These are phyloP conservation scores for Astreopora myriophthalma DNA, from an alignment of 64 coral and sea anemone species.

Conservation along the genomic window DNA sequence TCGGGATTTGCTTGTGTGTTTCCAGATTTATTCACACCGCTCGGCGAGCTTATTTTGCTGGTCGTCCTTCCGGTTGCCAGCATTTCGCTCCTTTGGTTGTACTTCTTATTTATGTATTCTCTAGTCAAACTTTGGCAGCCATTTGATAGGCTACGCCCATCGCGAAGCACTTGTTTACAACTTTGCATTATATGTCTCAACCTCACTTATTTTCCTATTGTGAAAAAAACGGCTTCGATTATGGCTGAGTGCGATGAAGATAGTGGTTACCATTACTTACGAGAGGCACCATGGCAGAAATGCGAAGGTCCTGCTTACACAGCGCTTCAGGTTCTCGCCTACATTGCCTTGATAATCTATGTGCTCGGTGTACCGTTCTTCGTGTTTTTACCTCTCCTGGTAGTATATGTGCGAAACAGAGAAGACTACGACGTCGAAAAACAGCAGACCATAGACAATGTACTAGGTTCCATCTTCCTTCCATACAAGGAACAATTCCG, in stretches of 20 bases:
- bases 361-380: slow-evolving; percentile 58
- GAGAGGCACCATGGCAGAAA: slow-evolving; percentile 62
- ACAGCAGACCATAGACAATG: slow-evolving; percentile 48
- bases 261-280: background rate
- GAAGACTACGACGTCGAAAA: background rate
- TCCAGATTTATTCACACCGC: slow-evolving; percentile 68
- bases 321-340: slow-evolving; percentile 11
- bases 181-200: slow-evolving; percentile 60
- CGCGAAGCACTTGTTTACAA: slow-evolving; percentile 18
- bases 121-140: background rate
- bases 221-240: slow-evolving; percentile 34
- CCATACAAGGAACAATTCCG: slow-evolving; percentile 57
- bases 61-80: slow-evolving; percentile 53
- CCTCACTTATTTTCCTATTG: slow-evolving; percentile 79
- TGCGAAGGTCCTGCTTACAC: slow-evolving; percentile 26
- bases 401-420: background rate
- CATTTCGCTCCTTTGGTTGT: slow-evolving; percentile 12
- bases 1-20: slow-evolving; percentile 65
- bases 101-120: slow-evolving; percentile 8
- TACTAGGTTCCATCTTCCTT: slow-evolving; percentile 68
- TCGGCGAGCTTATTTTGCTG: slow-evolving; percentile 53
- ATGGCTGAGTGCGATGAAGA: slow-evolving; percentile 50
- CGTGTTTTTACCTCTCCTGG: slow-evolving; percentile 58
- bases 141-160: background rate
- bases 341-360: slow-evolving; percentile 18